Base-by-base conservation (phyloP, 2,888 invertebrate species). In the Netelia melanura region DNA sequence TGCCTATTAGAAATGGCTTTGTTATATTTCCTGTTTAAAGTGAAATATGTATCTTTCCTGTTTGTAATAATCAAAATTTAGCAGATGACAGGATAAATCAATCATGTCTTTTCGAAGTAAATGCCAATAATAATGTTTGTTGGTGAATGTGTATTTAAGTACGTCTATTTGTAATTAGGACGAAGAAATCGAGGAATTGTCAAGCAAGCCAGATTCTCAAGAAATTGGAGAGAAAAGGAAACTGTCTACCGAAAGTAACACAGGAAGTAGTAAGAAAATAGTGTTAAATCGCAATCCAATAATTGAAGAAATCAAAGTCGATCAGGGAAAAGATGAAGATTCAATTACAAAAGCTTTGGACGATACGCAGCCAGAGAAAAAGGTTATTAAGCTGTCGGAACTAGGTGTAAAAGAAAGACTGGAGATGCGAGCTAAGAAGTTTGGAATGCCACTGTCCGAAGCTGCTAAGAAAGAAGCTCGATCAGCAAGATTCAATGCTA, bases 351-450 rank as follows among this genome's bases (percentile, higher is more conserved):
- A 88, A 70, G 86, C 86, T 21, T 85, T 85, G 68, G 85, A 85
- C 58, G 78, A 68, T 38, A 80, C 80, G 21, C 83, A 91, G 21
- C 84, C 90, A 8, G 94, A 94, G 54, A 95, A 94, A 88, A 95
- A 95, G 90, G 93, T 95, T 44, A 94, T 96, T 38, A 96, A 96
- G 92, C 89, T 96, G 3, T 95, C 95, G 2, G 94, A 95, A 80
- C 88, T 96, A 30, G 94, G 95, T 76, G 93, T 94, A 14, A 95
- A 96, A 92, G 96, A 96, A 93, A 95, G 96, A 86, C 91, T 97
- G 80, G 97, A 97, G 92, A 95, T 97, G 95, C 95, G 98, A 89
- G 97, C 97, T 1, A 97, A 97, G 90, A 96, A 97, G 90, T 98
- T 98, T 94, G 97, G 97, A 3, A 94, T 96, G 48, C 95, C 96